These are phyloP conservation scores for Apotomis betuletana DNA, from an alignment of 2,888 invertebrate species.

Conservation along the genomic window DNA sequence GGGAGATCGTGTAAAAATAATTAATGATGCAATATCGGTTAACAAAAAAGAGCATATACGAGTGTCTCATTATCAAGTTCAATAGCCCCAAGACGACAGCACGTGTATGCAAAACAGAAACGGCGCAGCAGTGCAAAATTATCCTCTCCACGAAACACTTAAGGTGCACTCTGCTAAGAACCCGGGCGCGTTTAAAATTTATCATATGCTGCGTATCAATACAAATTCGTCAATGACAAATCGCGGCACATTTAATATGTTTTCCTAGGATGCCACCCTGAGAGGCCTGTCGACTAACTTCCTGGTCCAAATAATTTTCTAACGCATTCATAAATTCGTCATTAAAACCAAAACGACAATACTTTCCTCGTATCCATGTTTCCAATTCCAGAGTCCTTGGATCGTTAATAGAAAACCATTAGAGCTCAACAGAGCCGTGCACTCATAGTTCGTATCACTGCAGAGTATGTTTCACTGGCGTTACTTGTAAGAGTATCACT, in stretches of 20 bases:
- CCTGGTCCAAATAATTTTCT: slow-evolving; percentile 48
- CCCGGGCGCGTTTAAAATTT: slow-evolving; percentile 63
- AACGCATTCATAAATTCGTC: not conserved
- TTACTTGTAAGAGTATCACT: slow-evolving; percentile 60
- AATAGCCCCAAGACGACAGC: slow-evolving; percentile 78
- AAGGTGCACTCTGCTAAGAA: slow-evolving; percentile 73
- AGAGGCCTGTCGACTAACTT: slow-evolving; percentile 48
- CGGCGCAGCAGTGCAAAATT: slow-evolving; percentile 65
- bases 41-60: slow-evolving; percentile 73
- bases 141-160: slow-evolving; percentile 63
- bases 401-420: slow-evolving; percentile 72
- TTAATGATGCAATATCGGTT: slow-evolving; percentile 74
- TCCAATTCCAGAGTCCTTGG: slow-evolving; percentile 76
- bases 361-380: slow-evolving; percentile 82
- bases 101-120: slow-evolving; percentile 81
- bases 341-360: slow-evolving; percentile 57
- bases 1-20: slow-evolving; percentile 55
- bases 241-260: slow-evolving; percentile 44
- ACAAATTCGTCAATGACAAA: slow-evolving; percentile 76
- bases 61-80: slow-evolving; percentile 81
- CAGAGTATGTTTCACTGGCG: slow-evolving; percentile 60
- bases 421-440: slow-evolving; percentile 70
- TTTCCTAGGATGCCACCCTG: slow-evolving; percentile 28
- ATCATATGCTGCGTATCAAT: slow-evolving; percentile 75
- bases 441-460: slow-evolving; percentile 80